Conservation (phyloP, 2,888 invertebrate species). For the Elaeidobius kamerunicus region DNA sequence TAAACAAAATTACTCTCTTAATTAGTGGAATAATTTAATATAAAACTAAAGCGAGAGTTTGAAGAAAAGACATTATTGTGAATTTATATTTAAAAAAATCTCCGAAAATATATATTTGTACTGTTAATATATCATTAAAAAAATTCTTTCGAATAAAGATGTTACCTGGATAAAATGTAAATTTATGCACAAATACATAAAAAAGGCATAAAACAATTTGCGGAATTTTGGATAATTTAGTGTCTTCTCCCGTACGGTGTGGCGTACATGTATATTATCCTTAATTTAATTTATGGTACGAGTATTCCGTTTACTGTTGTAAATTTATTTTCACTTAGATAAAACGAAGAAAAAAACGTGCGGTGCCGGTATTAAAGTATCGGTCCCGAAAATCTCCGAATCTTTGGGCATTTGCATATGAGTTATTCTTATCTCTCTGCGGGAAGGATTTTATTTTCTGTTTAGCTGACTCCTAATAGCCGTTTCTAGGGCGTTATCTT, state of each 20-base stretch:
- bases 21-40: too few species aligned
- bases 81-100: too few species aligned
- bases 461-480: conserved; percentile 21
- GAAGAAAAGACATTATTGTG: too few species aligned
- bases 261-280: conserved; percentile 20
- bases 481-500: conserved; percentile 24
- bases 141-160: conserved; percentile 15
- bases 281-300: conserved; percentile 18
- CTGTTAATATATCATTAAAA: conserved; percentile 8
- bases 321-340: conserved; percentile 20
- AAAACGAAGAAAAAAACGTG: conserved; percentile 7
- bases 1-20: too few species aligned
- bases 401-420: conserved; percentile 18
- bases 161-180: conserved; percentile 19
- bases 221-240: conserved; percentile 23
- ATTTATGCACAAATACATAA: conserved; percentile 13
- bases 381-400: conserved; percentile 13
- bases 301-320: conserved; percentile 14
- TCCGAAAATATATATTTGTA: too few species aligned
- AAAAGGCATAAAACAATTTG: conserved; percentile 17
- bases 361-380: conserved; percentile 4
- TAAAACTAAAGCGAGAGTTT: too few species aligned
- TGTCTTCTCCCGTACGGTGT: conserved; percentile 7
- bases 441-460: conserved; percentile 16
- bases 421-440: conserved; percentile 19